Base-by-base conservation (phyloP, 2,113 vertebrate species). In the Muntiacus muntjak region DNA sequence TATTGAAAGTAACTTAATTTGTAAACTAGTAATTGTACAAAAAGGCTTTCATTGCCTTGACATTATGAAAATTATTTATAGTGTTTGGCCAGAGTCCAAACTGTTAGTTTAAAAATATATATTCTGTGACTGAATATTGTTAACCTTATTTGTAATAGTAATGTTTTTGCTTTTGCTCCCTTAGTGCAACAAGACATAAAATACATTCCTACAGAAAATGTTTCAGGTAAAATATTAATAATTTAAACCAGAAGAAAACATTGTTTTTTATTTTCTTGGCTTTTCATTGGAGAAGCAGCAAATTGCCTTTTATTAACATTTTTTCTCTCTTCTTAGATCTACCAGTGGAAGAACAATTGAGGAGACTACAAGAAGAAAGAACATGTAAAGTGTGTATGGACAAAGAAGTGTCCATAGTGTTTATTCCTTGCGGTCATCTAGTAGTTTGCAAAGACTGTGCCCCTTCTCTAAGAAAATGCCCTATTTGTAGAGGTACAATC, bases 321-420 rank as follows among this genome's bases (percentile, higher is more conserved):
- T 12, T 40, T 76, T 93, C 94, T 79, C 87, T 79, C 79, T 91
- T 95, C 93, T 52, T 94, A 99, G 99, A 98, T 95, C 97, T 99
- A 28, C 98, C 99, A 67, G 98, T 99, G 98, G 99, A 99, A 98
- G 99, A 99, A 81, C 99, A 99, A 19, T 67, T 99, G 95, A 98
- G 99, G 96, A 98, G 99, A 79, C 2, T 99, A 71, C 99, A 99
- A 54, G 99, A 99, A 89, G 99, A 99, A 97, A 97, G 99, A 97
- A 99, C 99, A 0, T 99, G 99, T 97, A 99, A 99, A 99, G 99
- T 99, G 94, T 99, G 99, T 98, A 99, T 99, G 99, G 99, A 99
- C 98, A 99, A 97, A 98, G 99, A 99, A 97, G 99, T 99, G 85
- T 99, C 98, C 82, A 98, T 99, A 97, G 99, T 99, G 85, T 99